phyloP scores from a whole-genome alignment of 2,888 invertebrate species.

The Amphipyra tragopoginis region DNA sequence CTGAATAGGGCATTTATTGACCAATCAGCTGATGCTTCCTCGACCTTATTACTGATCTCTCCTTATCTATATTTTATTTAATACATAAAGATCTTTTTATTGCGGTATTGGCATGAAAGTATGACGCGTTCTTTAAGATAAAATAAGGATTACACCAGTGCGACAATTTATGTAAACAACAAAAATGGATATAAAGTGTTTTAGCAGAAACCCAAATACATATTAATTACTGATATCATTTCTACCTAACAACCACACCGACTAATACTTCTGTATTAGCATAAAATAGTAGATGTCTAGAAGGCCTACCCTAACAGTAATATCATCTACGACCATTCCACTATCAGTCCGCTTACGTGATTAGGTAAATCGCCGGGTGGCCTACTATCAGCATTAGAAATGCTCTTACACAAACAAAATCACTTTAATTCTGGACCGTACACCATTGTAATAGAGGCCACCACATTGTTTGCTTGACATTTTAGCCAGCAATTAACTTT shows the following conservation, averaged over 20 bases:
- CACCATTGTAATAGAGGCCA: conserved; percentile 44
- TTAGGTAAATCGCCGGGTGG: conserved; percentile 62
- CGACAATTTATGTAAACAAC: background rate
- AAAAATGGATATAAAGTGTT: background rate
- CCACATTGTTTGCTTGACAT: conserved; percentile 38
- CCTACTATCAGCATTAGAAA: conserved; percentile 34
- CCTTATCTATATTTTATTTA: conserved; percentile 11
- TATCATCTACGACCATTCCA: conserved; percentile 54
- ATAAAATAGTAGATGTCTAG: conserved; percentile 20
- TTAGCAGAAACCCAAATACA: conserved; percentile 4
- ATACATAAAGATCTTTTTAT: conserved; percentile 9
- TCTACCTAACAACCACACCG: background rate
- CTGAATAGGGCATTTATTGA: conserved; percentile 27
- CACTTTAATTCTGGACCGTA: conserved; percentile 42
- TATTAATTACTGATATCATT: conserved; percentile 10
- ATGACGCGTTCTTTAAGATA: background rate
- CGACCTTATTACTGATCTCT: conserved; percentile 10
- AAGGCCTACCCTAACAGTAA: conserved; percentile 43
- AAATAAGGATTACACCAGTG: background rate
- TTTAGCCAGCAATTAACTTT: conserved; percentile 61
- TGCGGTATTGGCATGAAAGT: background rate
- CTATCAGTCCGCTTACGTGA: conserved; percentile 65
- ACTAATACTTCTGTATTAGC: conserved; percentile 1
- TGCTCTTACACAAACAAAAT: conserved; percentile 30
- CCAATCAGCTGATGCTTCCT: conserved; percentile 14